Conservation (phyloP, 2,113 vertebrate species). For the Toxostoma redivivum region DNA sequence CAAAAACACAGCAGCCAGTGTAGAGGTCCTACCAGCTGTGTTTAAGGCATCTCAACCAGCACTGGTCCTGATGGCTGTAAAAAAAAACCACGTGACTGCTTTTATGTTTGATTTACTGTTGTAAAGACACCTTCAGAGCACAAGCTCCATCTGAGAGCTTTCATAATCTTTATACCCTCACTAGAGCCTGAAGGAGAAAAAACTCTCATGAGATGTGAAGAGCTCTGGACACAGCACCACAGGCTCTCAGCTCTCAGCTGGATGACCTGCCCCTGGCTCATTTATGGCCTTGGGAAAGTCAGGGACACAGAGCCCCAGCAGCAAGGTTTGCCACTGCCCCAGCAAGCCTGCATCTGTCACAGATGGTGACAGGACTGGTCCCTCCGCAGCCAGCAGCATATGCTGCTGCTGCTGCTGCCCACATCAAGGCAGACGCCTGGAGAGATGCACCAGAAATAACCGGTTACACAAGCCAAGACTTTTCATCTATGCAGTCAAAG, state of each 20-base stretch:
- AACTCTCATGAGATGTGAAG: neutral
- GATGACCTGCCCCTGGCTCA: neutral
- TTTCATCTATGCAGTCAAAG: neutral
- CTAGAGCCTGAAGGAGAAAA: neutral
- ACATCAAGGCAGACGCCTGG: neutral
- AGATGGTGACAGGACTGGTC: neutral
- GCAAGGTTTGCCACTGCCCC: neutral
- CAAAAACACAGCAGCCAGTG: neutral
- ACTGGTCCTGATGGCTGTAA: neutral
- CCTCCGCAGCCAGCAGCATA: neutral
- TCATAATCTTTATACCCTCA: neutral
- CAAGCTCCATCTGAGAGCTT: neutral
- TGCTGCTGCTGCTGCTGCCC: neutral
- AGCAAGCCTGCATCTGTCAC: neutral
- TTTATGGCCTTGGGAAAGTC: rapidly evolving
- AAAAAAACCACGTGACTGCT: neutral
- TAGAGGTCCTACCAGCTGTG: neutral
- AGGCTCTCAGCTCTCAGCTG: neutral
- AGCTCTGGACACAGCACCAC: neutral
- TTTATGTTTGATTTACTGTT: neutral
- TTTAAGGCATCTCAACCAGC: neutral
- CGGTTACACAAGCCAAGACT: neutral
- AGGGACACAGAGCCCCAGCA: neutral
- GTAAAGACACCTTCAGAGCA: neutral
- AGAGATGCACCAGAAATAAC: conserved; percentile 13